phyloP scores from a whole-genome alignment of 2,888 invertebrate species.

The Tromatobia lineatoria region DNA sequence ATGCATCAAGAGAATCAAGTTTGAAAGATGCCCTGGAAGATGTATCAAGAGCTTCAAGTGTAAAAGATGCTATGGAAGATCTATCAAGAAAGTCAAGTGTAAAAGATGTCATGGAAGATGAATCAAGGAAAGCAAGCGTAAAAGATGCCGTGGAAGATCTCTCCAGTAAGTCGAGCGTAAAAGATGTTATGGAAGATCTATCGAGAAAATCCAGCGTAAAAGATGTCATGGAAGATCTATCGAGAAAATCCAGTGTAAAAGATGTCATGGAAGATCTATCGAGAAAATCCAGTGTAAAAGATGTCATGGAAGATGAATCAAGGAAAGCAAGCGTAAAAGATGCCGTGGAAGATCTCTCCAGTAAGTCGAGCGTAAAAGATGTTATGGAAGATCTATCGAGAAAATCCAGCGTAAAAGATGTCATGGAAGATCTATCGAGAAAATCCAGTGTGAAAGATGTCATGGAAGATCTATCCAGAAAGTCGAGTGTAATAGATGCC shows the following conservation, averaged over 20 bases:
- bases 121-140: constrained; percentile 27
- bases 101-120: neutral
- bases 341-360: neutral
- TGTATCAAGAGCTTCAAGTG: constrained; percentile 24
- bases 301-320: neutral
- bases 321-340: constrained; percentile 15
- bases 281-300: constrained; percentile 23
- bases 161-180: constrained; percentile 26
- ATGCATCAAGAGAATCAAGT: constrained; percentile 24
- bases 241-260: constrained; percentile 29
- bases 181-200: neutral
- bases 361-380: constrained; percentile 13
- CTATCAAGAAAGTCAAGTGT: constrained; percentile 26
- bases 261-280: neutral
- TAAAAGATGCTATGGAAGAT: neutral
- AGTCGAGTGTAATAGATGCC: neutral
- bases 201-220: constrained; percentile 26
- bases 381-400: constrained; percentile 12
- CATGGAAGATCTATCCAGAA: constrained; percentile 25
- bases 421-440: constrained; percentile 18
- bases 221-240: neutral
- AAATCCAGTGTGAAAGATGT: constrained; percentile 5
- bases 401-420: neutral
- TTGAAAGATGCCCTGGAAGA: neutral
- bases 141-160: neutral